Evolutionary conservation across 2,797 vertebrate species (phyloP), one percentile per base, ranked within the genome.

Genomic region (Rachycentron canadum): DNA sequence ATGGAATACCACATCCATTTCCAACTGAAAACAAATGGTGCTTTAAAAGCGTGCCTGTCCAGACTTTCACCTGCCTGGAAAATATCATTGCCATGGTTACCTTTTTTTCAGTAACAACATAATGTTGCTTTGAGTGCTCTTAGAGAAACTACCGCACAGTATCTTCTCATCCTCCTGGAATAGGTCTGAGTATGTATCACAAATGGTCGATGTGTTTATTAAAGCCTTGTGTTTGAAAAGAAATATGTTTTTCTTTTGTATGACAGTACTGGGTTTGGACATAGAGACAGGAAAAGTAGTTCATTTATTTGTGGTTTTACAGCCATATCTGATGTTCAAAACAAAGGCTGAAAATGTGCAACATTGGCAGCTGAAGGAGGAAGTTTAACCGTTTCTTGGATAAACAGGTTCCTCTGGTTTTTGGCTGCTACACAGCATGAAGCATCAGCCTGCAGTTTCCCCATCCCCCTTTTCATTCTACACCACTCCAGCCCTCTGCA

Each of bases 51-150:
- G 87, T 92, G 90, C 87, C 90, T 91, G 81, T 86, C 81, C 81
- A 83, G 84, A 91, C 68, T 89, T 84, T 91, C 79, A 90, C 82
- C 86, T 89, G 76, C 80, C 87, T 90, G 86, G 69, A 81, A 90
- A 90, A 86, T 83, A 76, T 74, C 69, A 86, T 91, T 82, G 76
- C 82, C 80, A 90, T 90, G 87, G 91, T 93, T 91, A 92, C 85
- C 76, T 77, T 89, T 76, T 69, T 82, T 76, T 68, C 77, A 76
- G 76, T 83, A 74, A 74, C 64, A 81, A 69, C 72, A 61, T 73
- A 78, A 83, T 86, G 80, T 78, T 89, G 72, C 77, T 88, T 69
- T 86, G 73, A 89, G 84, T 86, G 90, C 75, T 86, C 70, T 86
- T 81, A 78, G 63, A 87, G 67, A 81, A 89, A 64, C 14, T 57